Evolutionary conservation across 2,113 vertebrate genomes (phyloP).

Genomic region (Gymnogyps californianus): DNA sequence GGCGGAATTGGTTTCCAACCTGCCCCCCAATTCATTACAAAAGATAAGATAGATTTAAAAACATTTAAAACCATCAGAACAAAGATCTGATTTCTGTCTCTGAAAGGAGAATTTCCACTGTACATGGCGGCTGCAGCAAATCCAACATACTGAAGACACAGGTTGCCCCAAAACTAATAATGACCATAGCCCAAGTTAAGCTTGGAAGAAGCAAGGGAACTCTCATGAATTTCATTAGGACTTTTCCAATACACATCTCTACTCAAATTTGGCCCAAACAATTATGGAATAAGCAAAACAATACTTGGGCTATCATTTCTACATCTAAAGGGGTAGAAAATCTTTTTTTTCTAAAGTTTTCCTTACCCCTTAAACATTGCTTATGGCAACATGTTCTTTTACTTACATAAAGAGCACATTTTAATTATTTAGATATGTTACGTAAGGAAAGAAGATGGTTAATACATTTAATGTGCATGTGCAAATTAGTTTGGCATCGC

Average conservation of each 20-base stretch:
- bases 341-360: background rate
- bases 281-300: background rate
- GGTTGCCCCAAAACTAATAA: background rate
- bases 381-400: background rate
- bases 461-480: background rate
- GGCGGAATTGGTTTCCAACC: background rate
- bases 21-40: background rate
- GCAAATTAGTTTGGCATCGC: background rate
- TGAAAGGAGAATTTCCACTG: background rate
- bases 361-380: background rate
- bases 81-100: background rate
- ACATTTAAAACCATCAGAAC: background rate
- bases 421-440: conserved; percentile 30
- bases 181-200: background rate
- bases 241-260: background rate
- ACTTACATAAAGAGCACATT: background rate
- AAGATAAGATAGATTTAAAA: background rate
- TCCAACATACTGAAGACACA: background rate
- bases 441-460: background rate
- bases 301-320: background rate
- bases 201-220: background rate
- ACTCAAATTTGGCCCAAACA: background rate
- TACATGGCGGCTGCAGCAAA: background rate
- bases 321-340: background rate
- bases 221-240: background rate